These are phyloP conservation scores for Biston betularia DNA, from an alignment of 2,888 invertebrate genomes.

Conservation along the genomic window DNA sequence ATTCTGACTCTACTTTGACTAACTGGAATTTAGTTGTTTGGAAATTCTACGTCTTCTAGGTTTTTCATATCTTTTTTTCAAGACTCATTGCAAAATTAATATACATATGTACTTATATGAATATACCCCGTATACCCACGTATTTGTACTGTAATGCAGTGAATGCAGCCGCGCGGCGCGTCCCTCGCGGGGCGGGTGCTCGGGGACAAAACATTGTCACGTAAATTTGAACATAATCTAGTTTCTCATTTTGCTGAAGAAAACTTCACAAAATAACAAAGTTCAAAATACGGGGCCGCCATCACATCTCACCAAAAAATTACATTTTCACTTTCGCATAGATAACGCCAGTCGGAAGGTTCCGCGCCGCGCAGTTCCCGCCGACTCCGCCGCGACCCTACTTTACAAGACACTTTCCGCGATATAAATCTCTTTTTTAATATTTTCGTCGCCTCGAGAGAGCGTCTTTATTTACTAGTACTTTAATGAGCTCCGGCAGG, in stretches of 20 bases:
- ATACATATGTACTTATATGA: too few species aligned
- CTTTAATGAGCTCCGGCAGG: constrained; percentile 63
- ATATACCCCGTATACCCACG: too few species aligned
- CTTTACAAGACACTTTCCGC: constrained; percentile 31
- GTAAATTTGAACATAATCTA: too few species aligned
- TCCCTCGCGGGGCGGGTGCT: too few species aligned
- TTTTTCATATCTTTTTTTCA: too few species aligned
- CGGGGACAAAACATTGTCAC: too few species aligned
- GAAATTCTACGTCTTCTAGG: too few species aligned
- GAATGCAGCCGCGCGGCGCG: too few species aligned
- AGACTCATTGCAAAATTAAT: too few species aligned
- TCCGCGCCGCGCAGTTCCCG: constrained; percentile 12
- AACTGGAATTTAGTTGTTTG: too few species aligned
- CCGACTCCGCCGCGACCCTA: constrained; percentile 30
- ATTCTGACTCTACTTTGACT: too few species aligned
- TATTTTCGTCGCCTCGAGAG: constrained; percentile 61
- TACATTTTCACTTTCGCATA: constrained; percentile 13
- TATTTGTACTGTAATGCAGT: too few species aligned
- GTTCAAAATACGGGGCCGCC: neutral
- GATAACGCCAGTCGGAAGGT: constrained; percentile 22
- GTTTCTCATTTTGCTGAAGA: neutral
- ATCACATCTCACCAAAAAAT: constrained; percentile 11
- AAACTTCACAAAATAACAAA: neutral
- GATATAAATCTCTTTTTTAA: constrained; percentile 61
- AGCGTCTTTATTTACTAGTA: constrained; percentile 63